A percentile compares a stretch with the other conserved stretches of the same genome.
These are phyloP conservation scores for Ephialtes manifestator DNA, from an alignment of 2,888 invertebrate genomes.

Conservation along the genomic window DNA sequence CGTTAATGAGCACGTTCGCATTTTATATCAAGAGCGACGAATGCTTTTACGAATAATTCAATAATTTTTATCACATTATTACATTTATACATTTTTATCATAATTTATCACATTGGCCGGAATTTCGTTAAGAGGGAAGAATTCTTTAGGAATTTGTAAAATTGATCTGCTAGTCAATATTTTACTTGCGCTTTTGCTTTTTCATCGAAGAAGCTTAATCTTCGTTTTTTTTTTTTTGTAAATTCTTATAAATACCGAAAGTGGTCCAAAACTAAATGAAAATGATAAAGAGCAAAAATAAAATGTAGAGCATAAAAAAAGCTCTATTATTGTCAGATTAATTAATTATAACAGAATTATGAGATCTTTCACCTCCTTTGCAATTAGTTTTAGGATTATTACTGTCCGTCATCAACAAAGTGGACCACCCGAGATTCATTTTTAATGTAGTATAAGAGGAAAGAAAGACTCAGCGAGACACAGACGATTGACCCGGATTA, in stretches of 20 bases:
- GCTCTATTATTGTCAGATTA: background rate
- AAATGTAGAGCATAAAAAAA: background rate
- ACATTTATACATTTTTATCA: no score
- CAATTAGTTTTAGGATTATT: background rate
- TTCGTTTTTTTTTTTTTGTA: no score
- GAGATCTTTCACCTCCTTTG: background rate
- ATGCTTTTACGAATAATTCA: background rate
- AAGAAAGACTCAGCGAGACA: slow-evolving; percentile 26
- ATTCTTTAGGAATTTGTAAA: no score
- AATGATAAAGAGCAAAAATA: background rate
- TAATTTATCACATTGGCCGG: no score
- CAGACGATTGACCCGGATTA: slow-evolving; percentile 64
- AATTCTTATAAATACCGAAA: background rate
- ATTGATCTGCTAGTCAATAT: background rate
- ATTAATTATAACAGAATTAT: background rate
- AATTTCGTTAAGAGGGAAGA: background rate
- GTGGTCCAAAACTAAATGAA: background rate
- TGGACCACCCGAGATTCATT: slow-evolving; percentile 47
- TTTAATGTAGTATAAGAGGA: background rate
- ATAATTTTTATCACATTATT: background rate
- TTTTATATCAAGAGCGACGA: background rate
- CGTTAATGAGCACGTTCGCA: background rate
- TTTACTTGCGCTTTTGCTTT: no score
- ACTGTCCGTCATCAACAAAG: no score
- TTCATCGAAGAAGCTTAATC: no score